These are phyloP conservation scores for Sphyrna mokarran DNA, from an alignment of 2,113 vertebrate species.

Conservation along the genomic window DNA sequence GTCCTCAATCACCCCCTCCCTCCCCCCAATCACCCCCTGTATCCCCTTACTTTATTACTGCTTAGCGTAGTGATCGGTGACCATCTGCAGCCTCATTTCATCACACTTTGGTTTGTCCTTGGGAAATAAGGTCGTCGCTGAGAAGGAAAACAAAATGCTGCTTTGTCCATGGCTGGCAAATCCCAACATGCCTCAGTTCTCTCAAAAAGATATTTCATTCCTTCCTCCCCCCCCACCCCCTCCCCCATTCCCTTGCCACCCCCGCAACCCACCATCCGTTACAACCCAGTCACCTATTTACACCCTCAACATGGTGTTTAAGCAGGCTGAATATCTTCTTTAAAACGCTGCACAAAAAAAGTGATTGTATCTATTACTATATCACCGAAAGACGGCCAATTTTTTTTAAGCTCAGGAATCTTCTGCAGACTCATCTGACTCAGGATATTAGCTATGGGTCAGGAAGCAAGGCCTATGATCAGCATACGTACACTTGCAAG, in stretches of 20 bases:
- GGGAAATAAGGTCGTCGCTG: conserved; percentile 53
- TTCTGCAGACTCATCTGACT: conserved; percentile 47
- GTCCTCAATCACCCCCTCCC: not conserved
- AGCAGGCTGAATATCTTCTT: not conserved
- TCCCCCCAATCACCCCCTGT: too few species aligned
- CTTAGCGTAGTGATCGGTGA: conserved; percentile 54
- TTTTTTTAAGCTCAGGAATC: conserved; percentile 45
- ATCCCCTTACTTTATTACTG: not conserved
- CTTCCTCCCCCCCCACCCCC: not conserved
- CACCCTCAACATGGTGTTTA: not conserved
- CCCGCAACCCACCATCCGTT: not conserved
- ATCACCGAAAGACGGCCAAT: conserved; percentile 41
- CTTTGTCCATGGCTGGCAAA: conserved; percentile 51
- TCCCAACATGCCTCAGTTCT: conserved; percentile 40
- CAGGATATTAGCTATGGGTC: conserved; percentile 54
- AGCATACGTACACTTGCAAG: conserved; percentile 45
- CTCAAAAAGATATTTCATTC: not conserved
- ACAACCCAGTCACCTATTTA: not conserved
- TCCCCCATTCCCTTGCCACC: not conserved
- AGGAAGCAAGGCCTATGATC: conserved; percentile 46
- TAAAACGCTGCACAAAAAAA: conserved; percentile 44
- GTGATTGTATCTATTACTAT: conserved; percentile 51
- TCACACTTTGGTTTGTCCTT: conserved; percentile 58
- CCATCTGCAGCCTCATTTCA: conserved; percentile 58
- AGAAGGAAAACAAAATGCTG: conserved; percentile 53